Percentiles rank a stretch among this genome's conserved stretches.
Evolutionary conservation across 1,140 invertebrate species (phyloP).

Genomic region (Mycetomoellerius zeteki): DNA sequence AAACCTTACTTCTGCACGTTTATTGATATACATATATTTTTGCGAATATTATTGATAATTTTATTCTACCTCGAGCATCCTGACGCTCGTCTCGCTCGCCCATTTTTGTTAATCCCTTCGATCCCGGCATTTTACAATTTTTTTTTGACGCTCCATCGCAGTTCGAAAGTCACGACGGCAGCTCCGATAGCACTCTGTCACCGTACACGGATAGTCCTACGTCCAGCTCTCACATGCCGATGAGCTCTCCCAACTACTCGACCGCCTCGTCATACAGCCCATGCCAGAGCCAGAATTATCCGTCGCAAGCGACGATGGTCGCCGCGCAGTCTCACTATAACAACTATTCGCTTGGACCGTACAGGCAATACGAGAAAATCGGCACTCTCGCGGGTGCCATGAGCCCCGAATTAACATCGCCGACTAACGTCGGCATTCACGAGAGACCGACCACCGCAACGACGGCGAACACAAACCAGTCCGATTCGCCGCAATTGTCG

Average conservation of each 20-base stretch:
- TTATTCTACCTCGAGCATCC: neutral
- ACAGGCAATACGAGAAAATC: conserved; percentile 67
- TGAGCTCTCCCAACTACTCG: conserved; percentile 81
- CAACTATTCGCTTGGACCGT: conserved; percentile 42
- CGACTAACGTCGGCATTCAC: conserved; percentile 58
- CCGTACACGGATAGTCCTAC: conserved; percentile 81
- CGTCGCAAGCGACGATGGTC: conserved; percentile 37
- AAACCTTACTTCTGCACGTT: neutral
- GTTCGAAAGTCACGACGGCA: conserved; percentile 82
- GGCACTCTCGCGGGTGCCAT: conserved; percentile 48
- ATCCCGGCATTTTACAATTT: conserved; percentile 40
- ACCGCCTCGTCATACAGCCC: conserved; percentile 82
- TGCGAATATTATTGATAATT: conserved; percentile 27
- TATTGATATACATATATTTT: neutral
- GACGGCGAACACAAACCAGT: conserved; percentile 64
- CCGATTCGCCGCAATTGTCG: conserved; percentile 80
- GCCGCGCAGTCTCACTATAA: conserved; percentile 59
- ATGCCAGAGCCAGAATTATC: conserved; percentile 68
- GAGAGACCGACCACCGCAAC: conserved; percentile 5
- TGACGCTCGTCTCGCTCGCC: neutral
- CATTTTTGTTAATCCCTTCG: conserved; percentile 35
- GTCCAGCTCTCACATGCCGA: conserved; percentile 77
- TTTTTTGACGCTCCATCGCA: conserved; percentile 70
- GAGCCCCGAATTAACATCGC: conserved; percentile 69
- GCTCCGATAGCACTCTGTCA: conserved; percentile 82